Percentiles rank a stretch among this genome's conserved stretches.
Evolutionary conservation across 2,113 vertebrate species (phyloP).

Genomic region (Desmodus rotundus): DNA sequence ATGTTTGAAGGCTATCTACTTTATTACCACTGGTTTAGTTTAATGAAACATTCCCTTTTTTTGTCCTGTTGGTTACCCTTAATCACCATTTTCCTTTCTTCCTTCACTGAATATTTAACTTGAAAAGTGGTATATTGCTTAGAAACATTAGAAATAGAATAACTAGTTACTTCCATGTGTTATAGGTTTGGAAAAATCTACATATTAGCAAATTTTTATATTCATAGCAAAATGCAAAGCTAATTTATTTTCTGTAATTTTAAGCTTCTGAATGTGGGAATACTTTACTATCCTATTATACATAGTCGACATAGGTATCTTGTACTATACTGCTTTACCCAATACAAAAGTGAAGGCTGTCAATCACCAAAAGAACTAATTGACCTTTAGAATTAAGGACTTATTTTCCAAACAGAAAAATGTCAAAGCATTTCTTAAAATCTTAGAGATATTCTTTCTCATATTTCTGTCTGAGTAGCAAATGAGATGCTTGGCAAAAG

Average conservation of each 20-base stretch:
- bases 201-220: not conserved
- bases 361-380: conserved; percentile 6
- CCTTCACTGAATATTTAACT: not conserved
- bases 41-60: not conserved
- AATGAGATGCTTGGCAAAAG: not conserved
- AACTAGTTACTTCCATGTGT: not conserved
- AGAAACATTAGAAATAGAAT: not conserved
- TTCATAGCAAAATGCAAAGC: not conserved
- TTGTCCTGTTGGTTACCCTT: not conserved
- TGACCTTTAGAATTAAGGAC: not conserved
- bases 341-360: not conserved
- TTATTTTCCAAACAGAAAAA: conserved; percentile 1
- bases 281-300: not conserved
- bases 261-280: not conserved
- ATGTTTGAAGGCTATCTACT: not conserved
- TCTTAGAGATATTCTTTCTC: not conserved
- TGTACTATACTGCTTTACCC: not conserved
- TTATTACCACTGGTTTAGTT: not conserved
- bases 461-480: not conserved
- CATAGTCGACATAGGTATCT: not conserved
- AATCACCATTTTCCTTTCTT: not conserved
- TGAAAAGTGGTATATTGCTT: not conserved
- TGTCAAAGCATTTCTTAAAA: not conserved
- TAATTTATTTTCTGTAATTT: not conserved
- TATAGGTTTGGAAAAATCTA: not conserved